Base-by-base conservation (phyloP, 2,888 invertebrate genomes). In the Hemistola chrysoprasaria region DNA sequence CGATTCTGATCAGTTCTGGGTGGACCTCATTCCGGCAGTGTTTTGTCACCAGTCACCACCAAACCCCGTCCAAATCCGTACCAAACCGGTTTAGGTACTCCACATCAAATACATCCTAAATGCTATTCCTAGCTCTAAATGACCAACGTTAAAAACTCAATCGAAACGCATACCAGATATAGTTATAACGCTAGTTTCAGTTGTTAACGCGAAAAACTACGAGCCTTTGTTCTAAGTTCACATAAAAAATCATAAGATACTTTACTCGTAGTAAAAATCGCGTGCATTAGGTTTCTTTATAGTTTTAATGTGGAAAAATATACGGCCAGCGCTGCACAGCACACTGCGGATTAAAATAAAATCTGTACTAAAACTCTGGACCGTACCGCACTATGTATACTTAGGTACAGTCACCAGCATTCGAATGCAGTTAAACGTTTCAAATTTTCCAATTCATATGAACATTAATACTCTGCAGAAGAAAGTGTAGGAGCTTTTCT, bases 41-140 rank as follows among this genome's bases (percentile, higher is more conserved):
- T 57, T 58, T 59, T 40, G 52, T 53, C 43, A 41, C 40, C 47
- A 46, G 34, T n/a, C n/a, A n/a, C n/a, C n/a, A n/a, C 34, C 25
- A 44, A 58, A 50, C 58, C 42, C 57, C n/a, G 9, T 21, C 50
- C 58, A 32, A 46, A 48, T 43, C 40, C 23, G 11, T 6, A 16
- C 2, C 16, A 4, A 16, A 16, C 16, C 22, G 24, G 10, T 30
- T 34, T 20, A 28, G 23, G 11, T 26, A 33, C 42, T 28, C 31
- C 43, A 40, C 38, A 33, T 30, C 16, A 41, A 16, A 36, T 34
- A 41, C 36, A 40, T 37, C 40, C 40, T 35, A 38, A 27, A 7
- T 26, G 2, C 29, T 36, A 30, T 36, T 29, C 34, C 20, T n/a
- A 40, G 30, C 11, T 24, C 8, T 31, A 22, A 34, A 38, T 34